Evolutionary conservation across 2,113 vertebrate species (phyloP), one percentile per base, ranked within the genome.

Genomic region (Cygnus atratus): DNA sequence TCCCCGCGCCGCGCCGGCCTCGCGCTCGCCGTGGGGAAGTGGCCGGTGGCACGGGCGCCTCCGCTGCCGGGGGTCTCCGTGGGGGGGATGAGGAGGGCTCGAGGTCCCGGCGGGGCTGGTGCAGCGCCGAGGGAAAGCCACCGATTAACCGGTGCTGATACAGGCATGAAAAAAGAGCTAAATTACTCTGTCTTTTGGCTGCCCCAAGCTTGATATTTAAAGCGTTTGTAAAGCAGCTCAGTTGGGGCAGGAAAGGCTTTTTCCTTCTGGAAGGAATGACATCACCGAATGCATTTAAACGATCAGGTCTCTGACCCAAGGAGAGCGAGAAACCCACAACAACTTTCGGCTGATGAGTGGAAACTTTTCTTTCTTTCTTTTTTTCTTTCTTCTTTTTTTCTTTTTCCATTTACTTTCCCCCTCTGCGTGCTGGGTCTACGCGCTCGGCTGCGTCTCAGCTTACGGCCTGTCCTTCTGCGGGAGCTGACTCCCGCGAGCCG

Each of bases 221-320:
- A 61, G 78, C 85, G 18, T 80, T 84, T 22, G 68, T 67, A 6
- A 22, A 65, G 88, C 66, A 48, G 81, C 68, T 39, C 55, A 10
- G 67, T 52, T 41, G 83, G 95, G 91, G 93, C 94, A 91, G 91
- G 90, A 89, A 87, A 91, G 67, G 54, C 87, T 82, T 78, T 92
- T 90, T 95, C 87, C 92, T 90, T 94, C 92, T 96, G 96, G 96
- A 96, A 96, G 95, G 94, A 96, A 96, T 96, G 93, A 96, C 96
- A 95, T 96, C 96, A 96, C 88, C 79, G 43, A 78, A 24, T 72
- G 7, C 84, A 66, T 65, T 84, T 9, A 77, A 91, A 43, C 67
- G n/a, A 76, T 79, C 96, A 26, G 91, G 43, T 84, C 91, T 88
- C 90, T 91, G 92, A 91, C 95, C 93, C 92, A 44, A 9, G 16